These are phyloP conservation scores for Psilanteris sp. DNA, from an alignment of 1,140 invertebrate genomes.

Conservation along the genomic window DNA sequence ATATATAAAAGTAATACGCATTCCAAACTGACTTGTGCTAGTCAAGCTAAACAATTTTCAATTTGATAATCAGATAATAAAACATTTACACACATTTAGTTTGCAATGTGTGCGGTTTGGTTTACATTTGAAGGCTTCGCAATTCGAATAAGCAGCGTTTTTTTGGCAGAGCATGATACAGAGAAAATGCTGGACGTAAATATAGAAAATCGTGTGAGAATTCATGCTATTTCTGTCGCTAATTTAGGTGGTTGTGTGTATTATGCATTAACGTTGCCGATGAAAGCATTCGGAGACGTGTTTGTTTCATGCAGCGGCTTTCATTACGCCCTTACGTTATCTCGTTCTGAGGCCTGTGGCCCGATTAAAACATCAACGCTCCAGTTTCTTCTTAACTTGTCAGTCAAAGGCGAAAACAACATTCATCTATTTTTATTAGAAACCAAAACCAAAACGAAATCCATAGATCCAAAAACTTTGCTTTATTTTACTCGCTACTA, in stretches of 20 bases:
- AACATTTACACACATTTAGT: not conserved
- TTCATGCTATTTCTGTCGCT: slow-evolving; percentile 62
- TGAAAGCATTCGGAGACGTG: slow-evolving; percentile 42
- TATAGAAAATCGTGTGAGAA: slow-evolving; percentile 57
- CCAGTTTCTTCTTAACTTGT: slow-evolving; percentile 30
- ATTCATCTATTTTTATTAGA: slow-evolving; percentile 23
- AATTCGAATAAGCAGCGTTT: slow-evolving; percentile 48
- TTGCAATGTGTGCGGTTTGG: slow-evolving; percentile 7
- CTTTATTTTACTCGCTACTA: too few relatives aligned
- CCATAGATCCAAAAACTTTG: too few relatives aligned
- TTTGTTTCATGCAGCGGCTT: slow-evolving; percentile 48
- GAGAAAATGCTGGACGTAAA: slow-evolving; percentile 60
- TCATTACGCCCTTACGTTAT: slow-evolving; percentile 55
- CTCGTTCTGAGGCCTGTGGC: slow-evolving; percentile 8
- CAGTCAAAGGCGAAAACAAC: slow-evolving; percentile 34
- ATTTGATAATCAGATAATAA: slow-evolving; percentile 10
- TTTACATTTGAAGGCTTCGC: slow-evolving; percentile 36
- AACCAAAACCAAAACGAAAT: slow-evolving; percentile 16
- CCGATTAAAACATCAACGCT: slow-evolving; percentile 47
- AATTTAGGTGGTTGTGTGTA: slow-evolving; percentile 58
- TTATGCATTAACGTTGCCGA: slow-evolving; percentile 55
- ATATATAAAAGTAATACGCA: slow-evolving; percentile 2
- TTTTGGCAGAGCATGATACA: slow-evolving; percentile 49
- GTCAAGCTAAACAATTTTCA: slow-evolving; percentile 12
- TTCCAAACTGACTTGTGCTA: slow-evolving; percentile 1